Evolutionary conservation across 2,797 vertebrate species (phyloP).

Genomic region (Serranus cabrilla): DNA sequence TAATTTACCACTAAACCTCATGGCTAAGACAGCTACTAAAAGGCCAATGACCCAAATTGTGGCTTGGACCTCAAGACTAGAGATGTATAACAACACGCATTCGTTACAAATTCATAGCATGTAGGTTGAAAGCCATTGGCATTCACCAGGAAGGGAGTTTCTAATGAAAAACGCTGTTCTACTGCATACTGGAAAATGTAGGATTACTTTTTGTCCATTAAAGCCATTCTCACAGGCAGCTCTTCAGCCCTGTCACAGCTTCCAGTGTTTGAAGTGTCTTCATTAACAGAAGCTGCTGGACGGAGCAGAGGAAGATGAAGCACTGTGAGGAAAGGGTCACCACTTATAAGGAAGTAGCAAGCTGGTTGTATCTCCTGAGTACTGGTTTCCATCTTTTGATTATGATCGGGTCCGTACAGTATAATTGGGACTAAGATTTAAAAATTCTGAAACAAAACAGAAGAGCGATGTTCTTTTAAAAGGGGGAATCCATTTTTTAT

Average conservation of each 20-base stretch:
- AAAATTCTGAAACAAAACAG: too few species aligned
- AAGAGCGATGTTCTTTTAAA: too few species aligned
- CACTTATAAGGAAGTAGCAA: neutral
- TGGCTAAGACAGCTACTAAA: too few species aligned
- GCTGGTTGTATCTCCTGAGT: neutral
- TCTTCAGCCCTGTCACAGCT: conserved; percentile 8
- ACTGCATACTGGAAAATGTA: neutral
- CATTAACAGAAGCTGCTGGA: conserved; percentile 17
- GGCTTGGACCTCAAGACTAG: neutral
- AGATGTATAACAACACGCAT: neutral
- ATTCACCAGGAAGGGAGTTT: neutral
- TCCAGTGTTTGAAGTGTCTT: conserved; percentile 26
- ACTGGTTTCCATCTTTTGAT: neutral
- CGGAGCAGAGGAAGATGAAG: neutral
- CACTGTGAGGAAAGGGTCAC: neutral
- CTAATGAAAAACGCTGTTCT: neutral
- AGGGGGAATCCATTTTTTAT: too few species aligned
- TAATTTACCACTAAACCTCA: neutral
- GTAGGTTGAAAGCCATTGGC: neutral
- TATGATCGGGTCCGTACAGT: neutral
- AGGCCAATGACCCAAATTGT: neutral
- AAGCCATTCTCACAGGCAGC: conserved; percentile 20
- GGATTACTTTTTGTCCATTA: conserved; percentile 26
- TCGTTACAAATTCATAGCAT: neutral
- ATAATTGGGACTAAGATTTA: too few species aligned